Evolutionary conservation across 2,888 invertebrate genomes (phyloP), one percentile per base, ranked within the genome.

Genomic region (Scrobipalpa costella): DNA sequence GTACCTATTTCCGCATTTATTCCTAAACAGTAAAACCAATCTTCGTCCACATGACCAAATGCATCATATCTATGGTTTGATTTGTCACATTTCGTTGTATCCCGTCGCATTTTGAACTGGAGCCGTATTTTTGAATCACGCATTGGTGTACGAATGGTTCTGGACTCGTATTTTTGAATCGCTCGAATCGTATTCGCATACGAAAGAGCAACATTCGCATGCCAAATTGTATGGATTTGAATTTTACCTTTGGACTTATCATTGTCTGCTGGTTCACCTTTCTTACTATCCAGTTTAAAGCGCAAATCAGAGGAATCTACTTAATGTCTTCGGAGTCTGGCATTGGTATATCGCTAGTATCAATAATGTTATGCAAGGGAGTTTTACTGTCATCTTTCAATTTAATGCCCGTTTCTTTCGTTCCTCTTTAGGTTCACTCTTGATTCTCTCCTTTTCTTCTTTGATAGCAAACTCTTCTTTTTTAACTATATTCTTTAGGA

Each of bases 241-340:
- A 95, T 95, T 86, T 94, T 95, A 57, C 88, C 81, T 72, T 92
- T 92, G 7, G 80, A 71, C 70, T 87, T 91, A 61, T 91, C 92
- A 75, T 67, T 77, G 19, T 92, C 91, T 1, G 68, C 27, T 11
- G 68, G 33, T 19, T 85, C 84, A 65, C 68, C 63, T 69, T 76
- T 79, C 61, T 82, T 86, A 68, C 71, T 77, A n/a, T 85, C 84
- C 61, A 77, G 63, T 68, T 83, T 86, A 5, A 75, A 68, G n/a
- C 80, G 75, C 64, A 79, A 69, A 65, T 82, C 85, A 63, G 68
- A 69, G 15, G 72, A 58, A 38, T 72, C 77, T 19, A 73, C 65
- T 79, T 79, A 3, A 55, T 33, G 38, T 76, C 83, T 86, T 60
- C 88, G 13, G 86, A 84, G 57, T 85, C 83, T n/a, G 81, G 91